Percentiles rank a stretch among this genome's conserved stretches.
These are phyloP conservation scores for Palloptera scutellata DNA, from an alignment of 2,888 invertebrate genomes.

Conservation along the genomic window DNA sequence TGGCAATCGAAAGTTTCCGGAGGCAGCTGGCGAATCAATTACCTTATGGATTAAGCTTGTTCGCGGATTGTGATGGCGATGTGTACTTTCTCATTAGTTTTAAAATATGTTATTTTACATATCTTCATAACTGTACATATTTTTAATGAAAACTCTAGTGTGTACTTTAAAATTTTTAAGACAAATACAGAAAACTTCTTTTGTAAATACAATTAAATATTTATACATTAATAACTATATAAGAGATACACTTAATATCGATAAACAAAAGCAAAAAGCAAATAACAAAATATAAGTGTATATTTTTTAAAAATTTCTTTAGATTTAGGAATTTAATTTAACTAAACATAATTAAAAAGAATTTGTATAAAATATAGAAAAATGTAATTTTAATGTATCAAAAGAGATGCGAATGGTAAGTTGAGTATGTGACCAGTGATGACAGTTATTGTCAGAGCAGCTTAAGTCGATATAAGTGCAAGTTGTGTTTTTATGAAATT, in stretches of 20 bases:
- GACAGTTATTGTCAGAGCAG: too few species aligned
- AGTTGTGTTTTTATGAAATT: too few species aligned
- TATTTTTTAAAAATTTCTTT: background rate
- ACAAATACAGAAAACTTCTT: background rate
- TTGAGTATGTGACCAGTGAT: too few species aligned
- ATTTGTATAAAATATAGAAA: background rate
- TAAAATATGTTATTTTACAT: constrained; percentile 15
- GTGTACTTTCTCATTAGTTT: background rate
- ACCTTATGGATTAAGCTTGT: too few species aligned
- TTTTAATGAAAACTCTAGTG: background rate
- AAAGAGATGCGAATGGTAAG: too few species aligned
- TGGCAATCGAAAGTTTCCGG: too few species aligned
- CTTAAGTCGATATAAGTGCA: too few species aligned
- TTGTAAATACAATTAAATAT: background rate
- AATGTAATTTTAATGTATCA: too few species aligned
- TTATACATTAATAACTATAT: background rate
- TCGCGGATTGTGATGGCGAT: background rate
- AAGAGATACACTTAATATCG: constrained; percentile 3
- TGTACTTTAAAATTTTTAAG: background rate
- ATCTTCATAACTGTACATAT: constrained; percentile 10
- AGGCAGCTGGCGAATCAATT: too few species aligned
- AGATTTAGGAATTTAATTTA: background rate
- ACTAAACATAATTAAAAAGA: background rate
- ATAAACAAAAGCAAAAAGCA: background rate
- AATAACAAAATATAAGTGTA: background rate